Conservation (phyloP, 2,888 invertebrate species). For the Papilio demoleus region DNA sequence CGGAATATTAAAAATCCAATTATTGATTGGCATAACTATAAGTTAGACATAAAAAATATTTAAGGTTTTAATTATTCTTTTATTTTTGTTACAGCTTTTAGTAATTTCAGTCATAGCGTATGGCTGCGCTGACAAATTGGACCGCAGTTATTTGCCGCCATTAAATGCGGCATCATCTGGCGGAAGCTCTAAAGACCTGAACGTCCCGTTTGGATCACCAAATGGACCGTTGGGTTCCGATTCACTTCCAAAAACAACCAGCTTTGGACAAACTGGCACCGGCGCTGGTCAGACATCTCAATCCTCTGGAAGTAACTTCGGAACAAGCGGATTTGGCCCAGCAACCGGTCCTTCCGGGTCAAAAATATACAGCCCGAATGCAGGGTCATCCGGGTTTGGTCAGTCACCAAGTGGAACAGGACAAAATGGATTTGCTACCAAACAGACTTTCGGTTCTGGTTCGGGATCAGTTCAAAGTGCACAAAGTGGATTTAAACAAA, state of each 20-base stretch:
- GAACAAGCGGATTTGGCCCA: constrained; percentile 27
- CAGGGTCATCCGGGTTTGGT: constrained; percentile 35
- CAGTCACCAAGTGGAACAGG: constrained; percentile 33
- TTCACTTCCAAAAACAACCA: constrained; percentile 16
- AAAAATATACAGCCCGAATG: constrained; percentile 37
- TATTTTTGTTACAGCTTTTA: constrained; percentile 64
- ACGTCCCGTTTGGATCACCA: constrained; percentile 56
- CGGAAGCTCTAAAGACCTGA: constrained; percentile 70
- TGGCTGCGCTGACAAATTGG: constrained; percentile 74
- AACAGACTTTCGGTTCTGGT: constrained; percentile 27
- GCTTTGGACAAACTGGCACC: constrained; percentile 25
- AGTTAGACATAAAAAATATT: no score
- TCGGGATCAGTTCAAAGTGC: constrained; percentile 17
- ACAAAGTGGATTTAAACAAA: constrained; percentile 27
- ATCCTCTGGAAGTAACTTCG: constrained; percentile 21
- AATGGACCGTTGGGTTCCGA: constrained; percentile 37
- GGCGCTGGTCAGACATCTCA: constrained; percentile 26
- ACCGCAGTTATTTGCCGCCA: constrained; percentile 77
- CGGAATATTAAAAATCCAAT: no score
- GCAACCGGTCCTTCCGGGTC: constrained; percentile 44
- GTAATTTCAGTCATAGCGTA: constrained; percentile 70
- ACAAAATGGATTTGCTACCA: constrained; percentile 12
- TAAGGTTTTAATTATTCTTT: background rate
- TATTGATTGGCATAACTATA: no score
- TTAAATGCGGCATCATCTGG: constrained; percentile 70